phyloP scores from a whole-genome alignment of 2,113 vertebrate species.

The Apodemus speciosus region DNA sequence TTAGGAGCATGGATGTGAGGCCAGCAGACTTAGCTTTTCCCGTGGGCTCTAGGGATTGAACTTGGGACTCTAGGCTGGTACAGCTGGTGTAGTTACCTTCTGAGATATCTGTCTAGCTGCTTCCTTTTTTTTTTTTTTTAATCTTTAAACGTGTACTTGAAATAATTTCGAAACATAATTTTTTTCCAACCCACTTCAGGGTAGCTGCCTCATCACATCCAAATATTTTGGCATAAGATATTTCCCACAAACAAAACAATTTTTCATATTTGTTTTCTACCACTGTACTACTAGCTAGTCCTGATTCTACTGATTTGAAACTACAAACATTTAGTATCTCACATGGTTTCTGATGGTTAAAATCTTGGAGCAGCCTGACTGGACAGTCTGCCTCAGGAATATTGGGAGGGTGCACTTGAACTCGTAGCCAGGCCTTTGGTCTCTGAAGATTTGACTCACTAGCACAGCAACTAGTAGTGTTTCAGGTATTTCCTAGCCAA shows the following conservation, averaged over 20 bases:
- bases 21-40: neutral
- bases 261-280: neutral
- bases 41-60: neutral
- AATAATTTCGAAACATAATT: neutral
- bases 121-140: neutral
- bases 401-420: neutral
- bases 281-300: neutral
- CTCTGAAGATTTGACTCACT: neutral
- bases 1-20: neutral
- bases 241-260: neutral
- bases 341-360: neutral
- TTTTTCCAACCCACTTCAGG: neutral
- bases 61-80: neutral
- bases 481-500: neutral
- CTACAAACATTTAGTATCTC: neutral
- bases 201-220: neutral
- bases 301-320: neutral
- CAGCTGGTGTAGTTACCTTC: neutral
- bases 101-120: neutral
- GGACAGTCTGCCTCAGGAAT: neutral
- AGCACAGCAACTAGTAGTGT: neutral
- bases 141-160: neutral
- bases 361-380: neutral
- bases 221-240: neutral
- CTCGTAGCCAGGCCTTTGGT: neutral